These are phyloP conservation scores for Apis dorsata DNA, from an alignment of 1,140 invertebrate genomes.

Conservation along the genomic window DNA sequence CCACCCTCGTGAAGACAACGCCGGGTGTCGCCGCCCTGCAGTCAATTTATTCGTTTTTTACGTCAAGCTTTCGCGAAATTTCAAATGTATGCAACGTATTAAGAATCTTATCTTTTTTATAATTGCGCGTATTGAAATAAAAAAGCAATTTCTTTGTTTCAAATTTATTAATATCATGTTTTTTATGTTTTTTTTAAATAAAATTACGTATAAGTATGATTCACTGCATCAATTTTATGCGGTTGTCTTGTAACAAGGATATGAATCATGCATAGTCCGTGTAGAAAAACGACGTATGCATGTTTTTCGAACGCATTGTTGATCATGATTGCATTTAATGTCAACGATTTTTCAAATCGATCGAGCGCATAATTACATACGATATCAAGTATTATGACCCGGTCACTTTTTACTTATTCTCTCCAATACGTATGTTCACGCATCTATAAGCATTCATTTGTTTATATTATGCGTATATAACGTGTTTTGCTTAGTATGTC, in stretches of 20 bases:
- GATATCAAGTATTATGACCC: constrained; percentile 39
- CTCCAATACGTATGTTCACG: constrained; percentile 17
- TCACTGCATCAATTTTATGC: constrained; percentile 7
- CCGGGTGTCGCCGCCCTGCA: constrained; percentile 56
- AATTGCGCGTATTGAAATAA: too few species aligned
- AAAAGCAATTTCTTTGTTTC: neutral
- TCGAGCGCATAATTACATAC: constrained; percentile 33
- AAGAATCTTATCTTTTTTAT: neutral
- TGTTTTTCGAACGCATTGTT: neutral
- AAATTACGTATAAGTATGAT: constrained; percentile 3
- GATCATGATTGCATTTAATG: neutral
- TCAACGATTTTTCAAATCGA: constrained; percentile 44
- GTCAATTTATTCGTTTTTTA: constrained; percentile 32
- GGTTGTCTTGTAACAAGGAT: neutral
- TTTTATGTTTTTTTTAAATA: too few species aligned
- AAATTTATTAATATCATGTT: neutral
- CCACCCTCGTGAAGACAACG: constrained; percentile 54
- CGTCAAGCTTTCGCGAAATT: neutral
- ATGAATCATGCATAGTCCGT: constrained; percentile 31
- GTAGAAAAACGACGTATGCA: neutral
- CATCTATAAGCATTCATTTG: constrained; percentile 24
- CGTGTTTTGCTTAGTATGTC: constrained; percentile 17
- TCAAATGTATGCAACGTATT: neutral
- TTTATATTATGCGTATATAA: neutral
- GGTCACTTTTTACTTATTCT: constrained; percentile 42